Evolutionary conservation across 2,113 vertebrate genomes (phyloP).

Genomic region (Podarcis cretensis): DNA sequence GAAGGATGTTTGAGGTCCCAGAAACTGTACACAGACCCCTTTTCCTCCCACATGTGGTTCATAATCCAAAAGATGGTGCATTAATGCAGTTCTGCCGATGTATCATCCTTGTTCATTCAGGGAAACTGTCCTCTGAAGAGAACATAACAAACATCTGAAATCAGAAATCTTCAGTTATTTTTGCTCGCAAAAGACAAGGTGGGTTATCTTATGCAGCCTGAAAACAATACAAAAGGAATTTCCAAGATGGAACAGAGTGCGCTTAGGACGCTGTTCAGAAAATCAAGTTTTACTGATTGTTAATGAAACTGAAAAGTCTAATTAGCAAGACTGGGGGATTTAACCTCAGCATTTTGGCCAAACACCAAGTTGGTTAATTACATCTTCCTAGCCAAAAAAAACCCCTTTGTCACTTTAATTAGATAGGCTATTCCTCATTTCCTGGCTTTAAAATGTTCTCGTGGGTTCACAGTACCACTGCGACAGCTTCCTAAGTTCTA

Average conservation of each 20-base stretch:
- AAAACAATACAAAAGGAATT: background rate
- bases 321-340: slow-evolving; percentile 68
- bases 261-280: slow-evolving; percentile 4
- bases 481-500: slow-evolving; percentile 27
- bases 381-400: slow-evolving; percentile 56
- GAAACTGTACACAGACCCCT: background rate
- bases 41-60: background rate
- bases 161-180: background rate
- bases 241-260: background rate
- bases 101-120: background rate
- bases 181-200: background rate
- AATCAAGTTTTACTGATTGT: slow-evolving; percentile 48
- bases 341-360: slow-evolving; percentile 51
- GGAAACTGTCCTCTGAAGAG: background rate
- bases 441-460: slow-evolving; percentile 45
- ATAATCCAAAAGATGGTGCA: background rate
- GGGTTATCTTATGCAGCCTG: background rate
- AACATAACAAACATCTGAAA: background rate
- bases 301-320: slow-evolving; percentile 68
- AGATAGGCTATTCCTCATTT: slow-evolving; percentile 59
- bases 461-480: slow-evolving; percentile 36
- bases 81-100: too few relatives aligned
- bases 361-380: slow-evolving; percentile 66
- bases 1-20: background rate
- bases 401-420: slow-evolving; percentile 64